These are phyloP conservation scores for Podarcis muralis DNA, from an alignment of 2,113 vertebrate species.

Conservation along the genomic window DNA sequence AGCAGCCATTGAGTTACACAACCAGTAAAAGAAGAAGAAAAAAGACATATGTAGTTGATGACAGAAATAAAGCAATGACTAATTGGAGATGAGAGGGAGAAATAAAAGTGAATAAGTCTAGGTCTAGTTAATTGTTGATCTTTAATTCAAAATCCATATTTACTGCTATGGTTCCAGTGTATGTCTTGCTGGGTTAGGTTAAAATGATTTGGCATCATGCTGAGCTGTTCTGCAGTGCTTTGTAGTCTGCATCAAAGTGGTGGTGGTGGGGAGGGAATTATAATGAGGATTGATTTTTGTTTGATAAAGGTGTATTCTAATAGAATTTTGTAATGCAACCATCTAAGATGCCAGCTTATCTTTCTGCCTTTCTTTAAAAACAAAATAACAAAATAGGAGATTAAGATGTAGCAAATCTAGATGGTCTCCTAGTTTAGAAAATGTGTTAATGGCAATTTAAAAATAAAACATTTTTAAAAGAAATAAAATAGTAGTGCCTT, in stretches of 20 bases:
- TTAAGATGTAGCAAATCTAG: not conserved
- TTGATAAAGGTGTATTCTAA: slow-evolving; percentile 46
- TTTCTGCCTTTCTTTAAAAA: not conserved
- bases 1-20: not conserved
- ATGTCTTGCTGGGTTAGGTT: slow-evolving; percentile 65
- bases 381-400: not conserved
- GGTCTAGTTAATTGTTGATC: slow-evolving; percentile 65
- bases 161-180: slow-evolving; percentile 50
- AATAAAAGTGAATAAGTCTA: slow-evolving; percentile 43
- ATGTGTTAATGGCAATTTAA: not conserved
- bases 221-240: slow-evolving; percentile 57
- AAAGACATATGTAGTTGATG: slow-evolving; percentile 35
- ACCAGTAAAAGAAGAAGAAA: slow-evolving; percentile 1
- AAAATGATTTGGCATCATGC: slow-evolving; percentile 63
- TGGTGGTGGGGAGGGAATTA: slow-evolving; percentile 9
- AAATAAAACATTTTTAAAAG: not conserved
- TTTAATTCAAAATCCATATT: slow-evolving; percentile 72
- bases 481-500: not conserved
- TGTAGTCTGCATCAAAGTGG: slow-evolving; percentile 53
- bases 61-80: slow-evolving; percentile 53
- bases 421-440: not conserved
- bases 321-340: not conserved
- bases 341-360: not conserved
- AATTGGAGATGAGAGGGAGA: slow-evolving; percentile 53
- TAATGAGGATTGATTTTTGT: slow-evolving; percentile 57